Evolutionary conservation across 2,888 invertebrate species (phyloP).

Genomic region (Cylloceria caligata): DNA sequence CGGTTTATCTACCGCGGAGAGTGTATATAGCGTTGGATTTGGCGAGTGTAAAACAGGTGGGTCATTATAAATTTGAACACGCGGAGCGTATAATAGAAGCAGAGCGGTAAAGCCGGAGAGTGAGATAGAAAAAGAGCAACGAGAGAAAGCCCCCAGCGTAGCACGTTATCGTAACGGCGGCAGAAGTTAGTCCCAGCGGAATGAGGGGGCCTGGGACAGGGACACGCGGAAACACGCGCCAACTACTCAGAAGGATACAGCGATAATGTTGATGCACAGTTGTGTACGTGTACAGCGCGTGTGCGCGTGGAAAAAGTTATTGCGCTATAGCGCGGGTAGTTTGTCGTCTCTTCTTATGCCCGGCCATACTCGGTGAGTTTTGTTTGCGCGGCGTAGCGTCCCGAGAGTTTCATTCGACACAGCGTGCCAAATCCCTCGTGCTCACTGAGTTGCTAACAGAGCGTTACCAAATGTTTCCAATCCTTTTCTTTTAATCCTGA

Average conservation of each 20-base stretch:
- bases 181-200: slow-evolving; percentile 53
- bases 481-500: slow-evolving; percentile 1
- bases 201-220: not conserved
- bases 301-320: slow-evolving; percentile 43
- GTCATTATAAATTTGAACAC: slow-evolving; percentile 72
- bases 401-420: slow-evolving; percentile 33
- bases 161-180: slow-evolving; percentile 49
- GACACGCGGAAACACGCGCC: slow-evolving; percentile 36
- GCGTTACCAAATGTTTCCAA: slow-evolving; percentile 40
- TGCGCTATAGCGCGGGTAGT: slow-evolving; percentile 35
- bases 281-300: slow-evolving; percentile 18
- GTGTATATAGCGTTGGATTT: slow-evolving; percentile 32
- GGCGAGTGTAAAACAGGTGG: slow-evolving; percentile 73
- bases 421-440: slow-evolving; percentile 27
- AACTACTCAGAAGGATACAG: slow-evolving; percentile 50
- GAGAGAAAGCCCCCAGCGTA: slow-evolving; percentile 8
- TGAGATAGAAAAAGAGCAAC: slow-evolving; percentile 56
- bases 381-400: slow-evolving; percentile 24
- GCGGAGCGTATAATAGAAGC: slow-evolving; percentile 12
- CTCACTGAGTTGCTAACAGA: slow-evolving; percentile 5
- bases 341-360: slow-evolving; percentile 42
- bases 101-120: slow-evolving; percentile 59
- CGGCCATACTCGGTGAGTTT: slow-evolving; percentile 22
- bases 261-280: slow-evolving; percentile 56
- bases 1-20: not conserved